phyloP scores from a whole-genome alignment of 2,797 vertebrate species.

The Gymnoscopelus microlampas region DNA sequence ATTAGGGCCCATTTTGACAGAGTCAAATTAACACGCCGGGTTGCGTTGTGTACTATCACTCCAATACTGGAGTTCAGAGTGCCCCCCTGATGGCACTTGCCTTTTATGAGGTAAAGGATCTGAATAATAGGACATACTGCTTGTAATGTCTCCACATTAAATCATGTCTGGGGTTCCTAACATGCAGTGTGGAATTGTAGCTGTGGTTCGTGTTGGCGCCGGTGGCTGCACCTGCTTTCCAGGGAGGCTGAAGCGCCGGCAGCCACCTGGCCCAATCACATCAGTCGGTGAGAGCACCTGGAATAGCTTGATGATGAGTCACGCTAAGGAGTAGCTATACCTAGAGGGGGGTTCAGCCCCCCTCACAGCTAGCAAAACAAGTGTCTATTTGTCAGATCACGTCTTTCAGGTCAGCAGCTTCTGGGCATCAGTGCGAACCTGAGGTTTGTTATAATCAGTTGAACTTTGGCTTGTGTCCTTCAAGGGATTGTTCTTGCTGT shows the following conservation, averaged over 20 bases:
- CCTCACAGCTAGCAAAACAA: conserved; percentile 52
- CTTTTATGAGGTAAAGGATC: conserved; percentile 59
- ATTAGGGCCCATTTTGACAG: too few species aligned
- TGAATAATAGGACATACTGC: conserved; percentile 50
- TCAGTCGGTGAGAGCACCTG: conserved; percentile 59
- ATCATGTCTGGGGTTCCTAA: conserved; percentile 36
- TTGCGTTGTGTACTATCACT: conserved; percentile 5
- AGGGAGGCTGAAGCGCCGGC: conserved; percentile 38
- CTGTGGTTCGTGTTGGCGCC: conserved; percentile 26
- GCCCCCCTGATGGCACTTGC: conserved; percentile 57
- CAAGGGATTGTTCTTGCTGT: conserved; percentile 44
- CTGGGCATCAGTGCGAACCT: conserved; percentile 50
- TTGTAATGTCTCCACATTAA: conserved; percentile 51
- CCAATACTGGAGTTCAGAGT: conserved; percentile 37
- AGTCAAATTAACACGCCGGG: too few species aligned
- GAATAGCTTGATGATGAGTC: conserved; percentile 69
- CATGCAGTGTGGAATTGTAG: conserved; percentile 26
- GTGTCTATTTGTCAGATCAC: conserved; percentile 65
- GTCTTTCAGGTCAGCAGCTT: conserved; percentile 66
- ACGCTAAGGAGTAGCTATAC: conserved; percentile 53
- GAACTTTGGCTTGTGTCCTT: conserved; percentile 51
- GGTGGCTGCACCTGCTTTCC: conserved; percentile 68
- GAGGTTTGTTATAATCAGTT: conserved; percentile 61
- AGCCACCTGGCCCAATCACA: conserved; percentile 57
- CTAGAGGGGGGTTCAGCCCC: conserved; percentile 56